Conservation (phyloP, 2,888 invertebrate genomes). For the Chymomyza fuscimana region DNA sequence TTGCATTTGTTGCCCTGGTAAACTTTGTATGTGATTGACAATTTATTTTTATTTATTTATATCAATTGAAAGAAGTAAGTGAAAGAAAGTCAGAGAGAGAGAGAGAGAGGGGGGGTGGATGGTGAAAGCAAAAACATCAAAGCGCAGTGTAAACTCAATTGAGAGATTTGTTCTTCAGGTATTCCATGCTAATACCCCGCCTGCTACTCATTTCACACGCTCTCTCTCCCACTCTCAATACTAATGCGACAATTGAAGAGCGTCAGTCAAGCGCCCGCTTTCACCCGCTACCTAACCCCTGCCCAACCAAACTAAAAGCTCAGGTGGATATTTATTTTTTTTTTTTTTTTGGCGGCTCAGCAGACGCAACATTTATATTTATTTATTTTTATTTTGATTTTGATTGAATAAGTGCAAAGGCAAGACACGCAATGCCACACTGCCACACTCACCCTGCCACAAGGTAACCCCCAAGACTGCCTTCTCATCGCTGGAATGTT, state of each 20-base stretch:
- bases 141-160: background rate
- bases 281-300: background rate
- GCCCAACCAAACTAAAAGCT: background rate
- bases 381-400: slow-evolving; percentile 65
- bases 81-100: background rate
- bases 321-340: slow-evolving; percentile 1
- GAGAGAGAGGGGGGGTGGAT: background rate
- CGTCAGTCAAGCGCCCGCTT: background rate
- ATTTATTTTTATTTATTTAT: slow-evolving; percentile 8
- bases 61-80: background rate
- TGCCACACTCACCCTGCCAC: background rate
- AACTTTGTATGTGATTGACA: slow-evolving; percentile 3
- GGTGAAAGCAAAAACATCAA: background rate
- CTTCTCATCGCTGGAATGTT: background rate
- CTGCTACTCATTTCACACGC: background rate
- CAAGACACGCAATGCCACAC: slow-evolving; percentile 25
- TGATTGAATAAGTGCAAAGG: slow-evolving; percentile 70
- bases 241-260: slow-evolving; percentile 7
- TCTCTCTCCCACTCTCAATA: background rate
- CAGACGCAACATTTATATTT: slow-evolving; percentile 33
- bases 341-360: slow-evolving; percentile 6
- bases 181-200: background rate
- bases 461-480: background rate
- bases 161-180: background rate
- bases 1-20: background rate